A percentile compares a stretch with the other conserved stretches of the same genome.
These are phyloP conservation scores for Acanthosepion esculentum DNA, from an alignment of 2,888 invertebrate species.

Conservation along the genomic window DNA sequence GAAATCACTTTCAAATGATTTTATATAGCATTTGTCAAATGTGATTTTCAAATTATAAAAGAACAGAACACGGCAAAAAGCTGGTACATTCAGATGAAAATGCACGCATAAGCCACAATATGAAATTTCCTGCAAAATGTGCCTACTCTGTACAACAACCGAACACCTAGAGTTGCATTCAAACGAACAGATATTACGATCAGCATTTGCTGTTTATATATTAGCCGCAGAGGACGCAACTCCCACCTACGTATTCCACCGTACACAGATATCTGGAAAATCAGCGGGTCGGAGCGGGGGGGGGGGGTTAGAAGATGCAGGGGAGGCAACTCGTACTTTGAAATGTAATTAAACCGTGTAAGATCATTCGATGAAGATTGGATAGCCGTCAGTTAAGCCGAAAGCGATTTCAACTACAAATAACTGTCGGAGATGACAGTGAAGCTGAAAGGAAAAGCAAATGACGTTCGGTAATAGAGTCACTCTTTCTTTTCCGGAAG, in stretches of 20 bases:
- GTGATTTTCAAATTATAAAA: too few relatives aligned
- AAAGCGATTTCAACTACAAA: background rate
- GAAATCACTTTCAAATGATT: too few relatives aligned
- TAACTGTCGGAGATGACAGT: background rate
- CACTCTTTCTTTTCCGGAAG: background rate
- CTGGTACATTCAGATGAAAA: too few relatives aligned
- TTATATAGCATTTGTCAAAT: too few relatives aligned
- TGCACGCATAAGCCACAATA: too few relatives aligned
- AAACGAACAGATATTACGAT: background rate
- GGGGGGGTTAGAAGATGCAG: too few relatives aligned
- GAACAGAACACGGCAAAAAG: too few relatives aligned
- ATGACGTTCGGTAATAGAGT: background rate
- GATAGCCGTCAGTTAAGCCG: background rate
- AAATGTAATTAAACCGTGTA: slow-evolving; percentile 17
- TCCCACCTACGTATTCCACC: background rate
- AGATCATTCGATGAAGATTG: slow-evolving; percentile 33
- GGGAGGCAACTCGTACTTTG: slow-evolving; percentile 13
- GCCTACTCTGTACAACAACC: too few relatives aligned
- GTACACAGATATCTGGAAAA: background rate
- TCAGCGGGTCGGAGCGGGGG: background rate
- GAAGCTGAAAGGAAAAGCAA: background rate
- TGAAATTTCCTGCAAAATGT: too few relatives aligned
- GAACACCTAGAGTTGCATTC: background rate
- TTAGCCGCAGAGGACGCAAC: background rate
- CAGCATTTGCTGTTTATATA: background rate